Base-by-base conservation (phyloP, 2,797 vertebrate species). In the Florisuga fusca region DNA sequence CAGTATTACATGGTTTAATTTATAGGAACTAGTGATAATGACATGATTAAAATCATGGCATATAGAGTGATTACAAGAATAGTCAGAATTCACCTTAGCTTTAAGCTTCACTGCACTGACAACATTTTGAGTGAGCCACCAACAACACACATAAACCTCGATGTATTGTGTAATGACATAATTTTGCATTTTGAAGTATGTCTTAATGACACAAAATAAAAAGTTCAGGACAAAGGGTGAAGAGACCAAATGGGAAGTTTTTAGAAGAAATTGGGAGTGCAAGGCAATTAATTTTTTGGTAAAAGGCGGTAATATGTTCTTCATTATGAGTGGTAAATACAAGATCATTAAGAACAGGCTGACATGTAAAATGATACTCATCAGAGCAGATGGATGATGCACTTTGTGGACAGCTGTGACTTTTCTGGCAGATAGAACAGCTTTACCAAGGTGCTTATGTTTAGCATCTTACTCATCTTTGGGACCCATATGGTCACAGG, bases 171-270 rank as follows among this genome's bases (percentile, higher is more conserved):
- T 95, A 94, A 97, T 93, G 94, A 87, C 72, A 63, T 88, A 92
- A 90, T 93, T 95, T 94, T 96, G 91, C 89, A 89, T 91, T 95
- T 87, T 96, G 91, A 97, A 97, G 93, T 90, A 46, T 92, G 90
- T 78, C 92, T 95, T 97, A 96, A 97, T 94, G 94, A 94, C 83
- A 91, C 87, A 93, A 96, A 97, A 96, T 95, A 95, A 86, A 84
- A 96, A 87, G 72, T 95, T 97, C 93, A 94, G 87, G 57, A 85
- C 78, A 95, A 95, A 96, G 96, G 75, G 64, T 93, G 83, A 90
- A 63, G 61, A 87, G 27, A 90, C 41, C 38, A 97, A 95, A 93
- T 84, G 46, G 97, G 89, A 96, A 85, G 66, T 83, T 94, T 93
- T 84, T 92, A 91, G 84, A 83, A 71, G 89, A 95, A 95, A 91